Conservation (phyloP, 2,113 vertebrate species). For the Trematomus loennbergii region DNA sequence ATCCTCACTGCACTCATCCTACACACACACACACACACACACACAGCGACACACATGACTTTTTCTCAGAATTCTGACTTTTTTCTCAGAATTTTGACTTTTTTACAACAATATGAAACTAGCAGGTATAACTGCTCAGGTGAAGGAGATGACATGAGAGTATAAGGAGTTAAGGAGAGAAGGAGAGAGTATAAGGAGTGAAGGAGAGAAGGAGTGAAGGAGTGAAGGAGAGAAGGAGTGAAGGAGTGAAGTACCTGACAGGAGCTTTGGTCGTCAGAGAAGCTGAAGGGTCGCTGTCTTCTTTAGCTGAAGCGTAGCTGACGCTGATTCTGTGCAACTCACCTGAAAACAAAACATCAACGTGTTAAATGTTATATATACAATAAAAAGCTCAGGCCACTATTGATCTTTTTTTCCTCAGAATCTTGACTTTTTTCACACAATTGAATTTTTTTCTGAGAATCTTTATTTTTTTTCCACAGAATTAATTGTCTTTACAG, state of each 20-base stretch:
- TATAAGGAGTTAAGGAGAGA: not conserved
- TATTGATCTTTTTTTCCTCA: too few relatives aligned
- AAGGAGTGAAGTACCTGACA: constrained; percentile 85
- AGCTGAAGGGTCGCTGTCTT: constrained; percentile 88
- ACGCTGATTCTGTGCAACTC: constrained; percentile 93
- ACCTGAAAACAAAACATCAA: constrained; percentile 76
- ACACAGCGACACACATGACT: too few relatives aligned
- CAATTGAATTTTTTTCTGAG: too few relatives aligned
- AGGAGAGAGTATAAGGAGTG: not conserved
- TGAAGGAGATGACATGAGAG: not conserved
- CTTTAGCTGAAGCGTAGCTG: constrained; percentile 86
- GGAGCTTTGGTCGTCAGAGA: constrained; percentile 95
- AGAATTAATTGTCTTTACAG: too few relatives aligned
- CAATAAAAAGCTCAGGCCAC: not conserved
- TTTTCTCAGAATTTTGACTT: too few relatives aligned
- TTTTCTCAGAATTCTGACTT: too few relatives aligned
- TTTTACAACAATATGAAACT: not conserved
- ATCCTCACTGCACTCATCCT: constrained; percentile 97
- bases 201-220: not conserved
- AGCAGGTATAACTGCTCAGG: not conserved
- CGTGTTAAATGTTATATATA: not conserved
- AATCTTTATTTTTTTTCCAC: too few relatives aligned
- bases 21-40: constrained; percentile 24
- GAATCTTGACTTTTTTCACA: too few relatives aligned
- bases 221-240: not conserved